These are phyloP conservation scores for Tetraneura akinire DNA, from an alignment of 1,140 invertebrate genomes.

Conservation along the genomic window DNA sequence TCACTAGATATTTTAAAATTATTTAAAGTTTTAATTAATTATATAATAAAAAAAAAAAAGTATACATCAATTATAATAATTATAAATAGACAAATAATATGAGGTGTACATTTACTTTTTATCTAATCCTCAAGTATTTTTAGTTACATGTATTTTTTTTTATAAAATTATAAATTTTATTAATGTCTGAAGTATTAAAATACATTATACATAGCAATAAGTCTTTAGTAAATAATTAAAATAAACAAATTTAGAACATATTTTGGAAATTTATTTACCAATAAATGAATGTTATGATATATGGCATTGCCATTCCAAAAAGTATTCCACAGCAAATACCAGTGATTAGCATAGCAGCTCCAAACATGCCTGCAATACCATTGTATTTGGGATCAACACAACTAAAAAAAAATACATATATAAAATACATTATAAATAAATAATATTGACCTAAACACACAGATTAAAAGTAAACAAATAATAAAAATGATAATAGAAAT, in stretches of 20 bases:
- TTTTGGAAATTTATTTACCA: neutral
- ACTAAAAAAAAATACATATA: slow-evolving; percentile 63
- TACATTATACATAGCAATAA: slow-evolving; percentile 9
- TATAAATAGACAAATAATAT: neutral
- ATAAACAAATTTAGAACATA: neutral
- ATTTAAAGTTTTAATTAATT: too few relatives aligned
- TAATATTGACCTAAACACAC: too few relatives aligned
- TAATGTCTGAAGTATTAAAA: neutral
- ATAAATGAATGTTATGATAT: slow-evolving; percentile 61
- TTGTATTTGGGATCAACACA: slow-evolving; percentile 81
- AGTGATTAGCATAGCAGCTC: slow-evolving; percentile 83
- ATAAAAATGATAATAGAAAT: too few relatives aligned
- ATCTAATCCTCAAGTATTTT: too few relatives aligned
- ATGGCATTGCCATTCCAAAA: slow-evolving; percentile 73
- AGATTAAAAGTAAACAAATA: too few relatives aligned
- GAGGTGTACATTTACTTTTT: neutral
- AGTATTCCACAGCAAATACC: slow-evolving; percentile 85
- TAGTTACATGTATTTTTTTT: neutral
- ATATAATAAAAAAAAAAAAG: too few relatives aligned
- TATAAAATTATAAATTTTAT: neutral
- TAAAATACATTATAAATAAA: too few relatives aligned
- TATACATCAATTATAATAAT: neutral
- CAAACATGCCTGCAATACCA: slow-evolving; percentile 91
- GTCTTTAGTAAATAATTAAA: neutral
- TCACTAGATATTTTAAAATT: too few relatives aligned